A percentile compares a stretch with the other conserved stretches of the same genome.
Evolutionary conservation across 2,797 vertebrate species (phyloP).

Genomic region (Crypturellus tataupa): DNA sequence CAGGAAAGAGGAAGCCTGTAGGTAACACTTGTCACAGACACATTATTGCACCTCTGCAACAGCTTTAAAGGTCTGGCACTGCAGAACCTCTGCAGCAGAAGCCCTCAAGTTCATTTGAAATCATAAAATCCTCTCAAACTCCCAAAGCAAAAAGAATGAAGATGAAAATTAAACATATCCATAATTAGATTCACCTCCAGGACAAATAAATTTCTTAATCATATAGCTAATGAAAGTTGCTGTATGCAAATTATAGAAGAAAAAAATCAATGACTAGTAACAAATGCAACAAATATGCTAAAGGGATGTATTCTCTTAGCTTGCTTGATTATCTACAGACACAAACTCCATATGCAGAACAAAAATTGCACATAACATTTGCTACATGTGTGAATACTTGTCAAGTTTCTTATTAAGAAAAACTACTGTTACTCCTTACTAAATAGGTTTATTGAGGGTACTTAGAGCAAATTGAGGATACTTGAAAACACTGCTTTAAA

Average conservation of each 20-base stretch:
- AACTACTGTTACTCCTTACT: not conserved
- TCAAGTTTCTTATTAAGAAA: not conserved
- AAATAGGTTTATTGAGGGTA: not conserved
- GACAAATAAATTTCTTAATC: not conserved
- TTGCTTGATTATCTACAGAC: not conserved
- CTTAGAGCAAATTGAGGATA: not conserved
- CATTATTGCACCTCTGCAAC: not conserved
- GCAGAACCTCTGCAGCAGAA: not conserved
- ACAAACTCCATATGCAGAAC: not conserved
- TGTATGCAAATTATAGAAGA: accelerated
- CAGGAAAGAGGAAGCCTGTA: not conserved
- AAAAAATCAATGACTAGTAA: not conserved
- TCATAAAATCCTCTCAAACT: not conserved
- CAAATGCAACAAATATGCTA: not conserved
- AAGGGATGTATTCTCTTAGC: not conserved
- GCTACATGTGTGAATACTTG: not conserved
- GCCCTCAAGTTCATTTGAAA: not conserved
- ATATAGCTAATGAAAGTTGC: not conserved
- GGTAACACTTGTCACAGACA: not conserved
- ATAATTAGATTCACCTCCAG: not conserved
- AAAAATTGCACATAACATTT: not conserved
- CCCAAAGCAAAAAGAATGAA: not conserved
- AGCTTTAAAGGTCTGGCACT: not conserved
- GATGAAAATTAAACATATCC: not conserved
- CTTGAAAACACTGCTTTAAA: not conserved